phyloP scores from a whole-genome alignment of 2,888 invertebrate species.

The Drosophila anomelani region DNA sequence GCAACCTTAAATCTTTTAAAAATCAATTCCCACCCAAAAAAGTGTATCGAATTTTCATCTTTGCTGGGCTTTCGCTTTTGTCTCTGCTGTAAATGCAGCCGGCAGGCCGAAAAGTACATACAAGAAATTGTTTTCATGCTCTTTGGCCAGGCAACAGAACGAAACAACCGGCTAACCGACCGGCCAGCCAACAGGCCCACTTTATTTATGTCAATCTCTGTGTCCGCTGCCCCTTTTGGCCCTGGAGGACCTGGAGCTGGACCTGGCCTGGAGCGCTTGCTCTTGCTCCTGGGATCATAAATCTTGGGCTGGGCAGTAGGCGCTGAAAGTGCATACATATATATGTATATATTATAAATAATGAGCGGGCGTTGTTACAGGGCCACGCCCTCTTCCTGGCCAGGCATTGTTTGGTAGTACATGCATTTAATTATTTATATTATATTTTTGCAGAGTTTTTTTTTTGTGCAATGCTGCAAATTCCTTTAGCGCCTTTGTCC shows the following conservation, averaged over 20 bases:
- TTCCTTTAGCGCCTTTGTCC: slow-evolving; percentile 41
- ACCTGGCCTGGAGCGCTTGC: slow-evolving; percentile 1
- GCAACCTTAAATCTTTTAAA: neutral
- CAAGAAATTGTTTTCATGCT: slow-evolving; percentile 68
- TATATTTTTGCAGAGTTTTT: slow-evolving; percentile 33
- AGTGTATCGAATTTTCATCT: slow-evolving; percentile 42
- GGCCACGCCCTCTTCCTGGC: slow-evolving; percentile 57
- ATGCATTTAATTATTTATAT: slow-evolving; percentile 70
- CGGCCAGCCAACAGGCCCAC: slow-evolving; percentile 38
- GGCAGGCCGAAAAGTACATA: slow-evolving; percentile 37
- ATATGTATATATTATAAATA: slow-evolving; percentile 63
- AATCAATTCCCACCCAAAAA: slow-evolving; percentile 1
- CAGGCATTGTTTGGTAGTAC: slow-evolving; percentile 39
- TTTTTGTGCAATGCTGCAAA: slow-evolving; percentile 59
- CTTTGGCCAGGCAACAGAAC: slow-evolving; percentile 44
- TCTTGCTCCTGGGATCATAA: slow-evolving; percentile 13
- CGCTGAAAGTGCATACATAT: slow-evolving; percentile 34
- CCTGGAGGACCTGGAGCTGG: slow-evolving; percentile 21
- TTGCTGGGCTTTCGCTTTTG: slow-evolving; percentile 17
- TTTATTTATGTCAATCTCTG: slow-evolving; percentile 75
- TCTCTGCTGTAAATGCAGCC: slow-evolving; percentile 33
- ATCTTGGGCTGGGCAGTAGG: slow-evolving; percentile 52
- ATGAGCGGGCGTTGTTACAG: slow-evolving; percentile 50
- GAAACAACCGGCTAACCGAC: slow-evolving; percentile 22
- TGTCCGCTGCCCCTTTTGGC: slow-evolving; percentile 34